phyloP scores from a whole-genome alignment of 1,140 invertebrate species.

The Lepidurus couesii region DNA sequence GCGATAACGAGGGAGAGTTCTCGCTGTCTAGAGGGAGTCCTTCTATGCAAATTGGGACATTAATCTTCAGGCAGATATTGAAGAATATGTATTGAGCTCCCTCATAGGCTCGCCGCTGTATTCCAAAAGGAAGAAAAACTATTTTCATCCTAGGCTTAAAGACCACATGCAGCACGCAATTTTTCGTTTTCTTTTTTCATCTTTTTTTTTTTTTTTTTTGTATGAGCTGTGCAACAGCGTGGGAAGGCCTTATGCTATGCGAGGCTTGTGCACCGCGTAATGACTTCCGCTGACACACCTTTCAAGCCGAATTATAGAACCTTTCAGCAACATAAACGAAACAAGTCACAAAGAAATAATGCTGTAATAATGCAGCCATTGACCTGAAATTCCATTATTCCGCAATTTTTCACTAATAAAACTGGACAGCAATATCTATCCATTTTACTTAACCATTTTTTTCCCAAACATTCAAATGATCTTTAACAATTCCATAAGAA shows the following conservation, averaged over 20 bases:
- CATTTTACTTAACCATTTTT: too few species aligned
- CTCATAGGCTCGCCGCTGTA: neutral
- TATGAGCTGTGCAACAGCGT: neutral
- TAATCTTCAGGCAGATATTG: neutral
- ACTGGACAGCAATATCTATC: too few species aligned
- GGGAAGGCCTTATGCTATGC: neutral
- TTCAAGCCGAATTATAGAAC: neutral
- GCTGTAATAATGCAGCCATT: neutral
- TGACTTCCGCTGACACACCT: slow-evolving; percentile 15
- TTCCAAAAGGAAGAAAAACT: neutral
- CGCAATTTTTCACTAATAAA: too few species aligned
- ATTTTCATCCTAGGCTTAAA: neutral
- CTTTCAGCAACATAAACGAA: neutral
- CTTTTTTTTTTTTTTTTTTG: neutral
- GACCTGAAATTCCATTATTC: neutral
- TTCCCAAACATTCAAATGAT: too few species aligned
- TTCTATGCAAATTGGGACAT: neutral
- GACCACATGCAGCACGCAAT: neutral
- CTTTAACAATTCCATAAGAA: too few species aligned
- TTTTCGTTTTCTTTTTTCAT: neutral
- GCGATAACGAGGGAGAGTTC: neutral
- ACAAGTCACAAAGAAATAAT: neutral
- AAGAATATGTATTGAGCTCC: neutral
- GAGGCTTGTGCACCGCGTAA: neutral
- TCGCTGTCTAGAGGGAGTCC: neutral